Evolutionary conservation across 2,797 vertebrate genomes (phyloP), one percentile per base, ranked within the genome.

Genomic region (Furcifer pardalis): DNA sequence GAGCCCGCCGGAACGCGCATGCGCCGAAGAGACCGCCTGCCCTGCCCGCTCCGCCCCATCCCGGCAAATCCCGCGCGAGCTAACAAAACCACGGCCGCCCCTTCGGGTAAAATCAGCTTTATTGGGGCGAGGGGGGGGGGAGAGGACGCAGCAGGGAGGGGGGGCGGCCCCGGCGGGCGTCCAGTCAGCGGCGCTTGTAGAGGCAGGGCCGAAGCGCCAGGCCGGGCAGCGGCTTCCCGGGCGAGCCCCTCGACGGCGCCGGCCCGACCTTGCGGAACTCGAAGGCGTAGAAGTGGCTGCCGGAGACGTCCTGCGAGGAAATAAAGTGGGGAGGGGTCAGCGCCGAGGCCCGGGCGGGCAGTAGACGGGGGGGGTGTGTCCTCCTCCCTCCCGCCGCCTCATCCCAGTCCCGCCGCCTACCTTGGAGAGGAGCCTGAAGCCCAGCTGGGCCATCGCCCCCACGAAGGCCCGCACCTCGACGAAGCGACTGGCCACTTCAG

Each of bases 401-500:
- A n/a, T n/a, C 5, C 32, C 5, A 35, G 5, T 27, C 27, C 5
- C 0, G 9, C n/a, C 0, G 7, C 76, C 88, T 91, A 99, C 98
- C 98, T 98, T 99, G 71, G 93, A 95, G 72, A 94, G 59, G 7
- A 96, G 81, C 91, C 95, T 97, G 95, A 99, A 99, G 83, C 98
- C 98, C 79, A 99, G 94, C 77, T 86, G 94, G 13, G 93, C 86
- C 92, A 99, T 90, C 0, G 96, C 95, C 0, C 88, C 92, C 71
- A 95, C 1, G 84, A 99, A 99, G 85, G 73, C 91, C 2, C 92
- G 93, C 60, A 95, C 89, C 73, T 98, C 96, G 56, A 97, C 96
- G 32, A 99, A 99, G 79, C 98, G 96, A 79, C 98, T 99, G 46
- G 98, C 97, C 79, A 99, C 98, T 88, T 99, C 98, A 0, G 98